Base-by-base conservation (phyloP, 2,113 vertebrate genomes). In the Andinoacara biseriatus region DNA sequence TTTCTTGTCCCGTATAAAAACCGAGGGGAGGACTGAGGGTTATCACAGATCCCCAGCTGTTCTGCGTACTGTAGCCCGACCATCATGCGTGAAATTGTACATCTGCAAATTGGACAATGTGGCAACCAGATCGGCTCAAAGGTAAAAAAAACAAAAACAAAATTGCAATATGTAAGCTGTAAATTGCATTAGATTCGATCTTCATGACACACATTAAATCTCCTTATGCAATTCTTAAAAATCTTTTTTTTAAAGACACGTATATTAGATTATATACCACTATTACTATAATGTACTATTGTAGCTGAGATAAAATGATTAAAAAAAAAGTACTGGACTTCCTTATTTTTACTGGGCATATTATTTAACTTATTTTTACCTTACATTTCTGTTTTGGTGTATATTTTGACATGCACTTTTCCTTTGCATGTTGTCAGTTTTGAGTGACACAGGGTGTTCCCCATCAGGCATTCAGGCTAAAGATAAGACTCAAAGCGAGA, bases 61-160 rank as follows among this genome's bases (percentile, higher is more conserved):
- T 92, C 78, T 83, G 54, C 56, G 67, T 75, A 90, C 86, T 82
- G 83, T 62, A 87, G 49, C 31, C 65, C n/a, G 2, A 74, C 79
- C 94, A 95, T 84, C 92, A 99, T 99, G 98, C 96, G 98, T 89
- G 98, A 99, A 91, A 99, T 99, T 2, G 97, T 99, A 38, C 98
- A 99, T 85, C 94, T 99, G 80, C 98, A 99, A 96, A 97, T 99
- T 1, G 98, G 98, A 91, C 98, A 99, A 94, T 99, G 98, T 46
- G 98, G 98, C 33, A 99, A 99, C 96, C 98, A 99, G 92, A 98
- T 99, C 2, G 98, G 98, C 90, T 91, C 97, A 22, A 99, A 99
- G 98, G 98, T 99, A 95, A 94, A 59, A 58, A 83, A 80, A 26
- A 26, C 2, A 26, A 26, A 26, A 26, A 59, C 38, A 58, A 31